These are phyloP conservation scores for Dendronephthya gigantea DNA, from an alignment of 64 coral and sea anemone species.

Conservation along the genomic window DNA sequence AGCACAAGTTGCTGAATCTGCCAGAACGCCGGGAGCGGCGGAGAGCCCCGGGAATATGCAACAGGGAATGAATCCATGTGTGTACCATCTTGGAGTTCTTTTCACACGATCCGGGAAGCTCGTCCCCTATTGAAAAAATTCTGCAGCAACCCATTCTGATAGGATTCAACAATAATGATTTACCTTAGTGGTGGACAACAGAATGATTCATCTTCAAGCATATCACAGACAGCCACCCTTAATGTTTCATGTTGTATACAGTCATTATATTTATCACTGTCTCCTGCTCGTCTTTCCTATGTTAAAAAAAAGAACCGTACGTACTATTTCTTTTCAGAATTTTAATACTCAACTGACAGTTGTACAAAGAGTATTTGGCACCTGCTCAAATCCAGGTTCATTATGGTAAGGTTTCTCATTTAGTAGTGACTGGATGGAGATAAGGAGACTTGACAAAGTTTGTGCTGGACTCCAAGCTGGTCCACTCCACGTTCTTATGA, in stretches of 20 bases:
- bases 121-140: too few relatives aligned
- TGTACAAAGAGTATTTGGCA: not conserved
- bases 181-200: constrained; percentile 72
- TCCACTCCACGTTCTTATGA: constrained; percentile 76
- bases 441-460: constrained; percentile 91
- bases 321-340: not conserved
- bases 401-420: constrained; percentile 99
- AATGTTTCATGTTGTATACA: constrained; percentile 95
- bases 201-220: constrained; percentile 83
- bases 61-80: too few relatives aligned
- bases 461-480: constrained; percentile 98
- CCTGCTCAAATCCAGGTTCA: constrained; percentile 99
- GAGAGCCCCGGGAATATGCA: too few relatives aligned
- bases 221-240: constrained; percentile 90
- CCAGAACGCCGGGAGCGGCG: too few relatives aligned
- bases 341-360: too few relatives aligned
- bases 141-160: too few relatives aligned
- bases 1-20: too few relatives aligned
- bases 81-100: too few relatives aligned
- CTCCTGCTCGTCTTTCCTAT: constrained; percentile 81
- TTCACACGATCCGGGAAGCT: too few relatives aligned
- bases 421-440: constrained; percentile 92
- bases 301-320: not conserved
- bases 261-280: constrained; percentile 83
- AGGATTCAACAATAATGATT: not conserved